A percentile compares a stretch with the other conserved stretches of the same genome.
Conservation (phyloP, 2,888 invertebrate genomes). For the Tinea semifulvella region DNA sequence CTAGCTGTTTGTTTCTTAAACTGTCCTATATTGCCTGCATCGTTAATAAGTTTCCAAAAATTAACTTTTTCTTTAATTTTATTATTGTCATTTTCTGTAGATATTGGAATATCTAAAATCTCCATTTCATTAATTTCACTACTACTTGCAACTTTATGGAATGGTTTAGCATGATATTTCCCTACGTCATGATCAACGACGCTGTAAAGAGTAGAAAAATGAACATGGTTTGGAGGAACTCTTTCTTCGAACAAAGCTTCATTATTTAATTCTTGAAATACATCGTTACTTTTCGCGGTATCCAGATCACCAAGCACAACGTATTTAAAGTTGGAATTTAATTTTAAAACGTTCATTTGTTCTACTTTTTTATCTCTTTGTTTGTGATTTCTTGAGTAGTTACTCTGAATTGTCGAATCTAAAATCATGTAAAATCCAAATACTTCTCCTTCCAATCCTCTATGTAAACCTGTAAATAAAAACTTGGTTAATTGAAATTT, state of each 20-base stretch:
- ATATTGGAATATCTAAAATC: constrained; percentile 25
- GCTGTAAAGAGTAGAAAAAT: constrained; percentile 30
- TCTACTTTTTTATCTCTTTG: too few species aligned
- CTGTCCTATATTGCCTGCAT: constrained; percentile 25
- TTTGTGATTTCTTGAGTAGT: constrained; percentile 33
- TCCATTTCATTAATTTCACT: constrained; percentile 26
- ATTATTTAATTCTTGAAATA: constrained; percentile 28
- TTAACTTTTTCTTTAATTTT: background rate
- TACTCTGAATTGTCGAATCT: constrained; percentile 60
- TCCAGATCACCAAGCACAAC: constrained; percentile 37
- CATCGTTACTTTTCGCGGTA: constrained; percentile 28
- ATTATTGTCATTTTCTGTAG: constrained; percentile 13
- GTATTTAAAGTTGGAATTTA: constrained; percentile 37
- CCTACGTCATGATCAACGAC: constrained; percentile 33
- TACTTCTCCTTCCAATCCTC: constrained; percentile 70
- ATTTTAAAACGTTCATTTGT: constrained; percentile 20
- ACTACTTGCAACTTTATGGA: constrained; percentile 19
- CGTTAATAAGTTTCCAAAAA: constrained; percentile 34
- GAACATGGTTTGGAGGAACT: constrained; percentile 29
- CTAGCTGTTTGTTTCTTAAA: constrained; percentile 21
- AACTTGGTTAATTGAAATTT: background rate
- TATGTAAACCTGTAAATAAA: constrained; percentile 22
- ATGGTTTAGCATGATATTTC: constrained; percentile 21
- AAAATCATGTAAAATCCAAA: constrained; percentile 73
- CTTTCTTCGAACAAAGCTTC: too few species aligned